Evolutionary conservation across 2,797 vertebrate species (phyloP), one percentile per base, ranked within the genome.

Genomic region (Sebastiscus tertius): DNA sequence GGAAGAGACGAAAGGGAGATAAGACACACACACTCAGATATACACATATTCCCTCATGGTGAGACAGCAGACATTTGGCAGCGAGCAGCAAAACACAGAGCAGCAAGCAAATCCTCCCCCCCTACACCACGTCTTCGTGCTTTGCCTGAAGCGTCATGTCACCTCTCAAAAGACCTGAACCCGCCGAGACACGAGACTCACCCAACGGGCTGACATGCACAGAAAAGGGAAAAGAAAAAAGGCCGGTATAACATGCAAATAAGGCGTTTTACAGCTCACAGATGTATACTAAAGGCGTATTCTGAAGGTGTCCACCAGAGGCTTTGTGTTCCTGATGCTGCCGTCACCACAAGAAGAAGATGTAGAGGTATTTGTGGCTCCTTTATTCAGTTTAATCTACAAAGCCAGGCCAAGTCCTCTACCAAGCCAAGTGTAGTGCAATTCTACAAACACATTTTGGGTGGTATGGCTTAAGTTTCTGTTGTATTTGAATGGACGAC

Each of bases 141-240:
- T 82, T 88, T n/a, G 88, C 91, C 90, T 92, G 78, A 58, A 90
- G 92, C 90, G 56, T 80, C 76, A 18, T 86, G 88, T 91, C 88
- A 89, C 85, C 75, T 80, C 86, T 92, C 90, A 74, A 81, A 88
- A 89, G 90, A 90, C 86, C 72, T 12, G 61, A 89, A 80, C 87
- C 91, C 4, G 24, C 82, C 20, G 86, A 88, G 88, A 91, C 84
- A 72, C 62, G 8, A 59, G 77, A 74, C 82, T 78, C 78, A 77
- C 46, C 85, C 58, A 61, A 72, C 69, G 79, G 66, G 76, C 76
- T 87, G 79, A 87, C 86, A 72, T 11, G 70, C 59, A 74, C 77
- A 70, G 39, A 74, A 18, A 66, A 42, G 11, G 39, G 33, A 33
- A 33, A 4, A 8, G 39, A 46, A 68, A 60, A 77, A 72, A 62